Percentiles rank a stretch among this genome's conserved stretches.
These are phyloP conservation scores for Microcebus murinus DNA, from an alignment of 2,113 vertebrate species.

Conservation along the genomic window DNA sequence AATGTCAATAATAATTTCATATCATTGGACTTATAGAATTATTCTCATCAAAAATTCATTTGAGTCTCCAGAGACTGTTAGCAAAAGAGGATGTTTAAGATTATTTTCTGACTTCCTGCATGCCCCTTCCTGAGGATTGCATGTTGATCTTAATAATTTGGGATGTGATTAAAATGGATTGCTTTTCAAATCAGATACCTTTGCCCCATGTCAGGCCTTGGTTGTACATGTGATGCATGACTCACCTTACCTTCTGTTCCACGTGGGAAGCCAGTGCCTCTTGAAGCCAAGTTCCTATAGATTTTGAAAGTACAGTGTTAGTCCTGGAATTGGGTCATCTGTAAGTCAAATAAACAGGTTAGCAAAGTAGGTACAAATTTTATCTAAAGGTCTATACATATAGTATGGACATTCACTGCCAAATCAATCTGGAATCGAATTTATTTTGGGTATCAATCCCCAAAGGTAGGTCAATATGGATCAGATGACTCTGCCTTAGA, in stretches of 20 bases:
- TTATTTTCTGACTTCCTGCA: neutral
- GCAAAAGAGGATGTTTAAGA: neutral
- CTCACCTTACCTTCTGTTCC: slow-evolving; percentile 39
- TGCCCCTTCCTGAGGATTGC: neutral
- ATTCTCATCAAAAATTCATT: neutral
- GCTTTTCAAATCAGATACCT: neutral
- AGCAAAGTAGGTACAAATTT: neutral
- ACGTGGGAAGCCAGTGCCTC: neutral
- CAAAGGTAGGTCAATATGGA: neutral
- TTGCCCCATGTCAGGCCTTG: neutral
- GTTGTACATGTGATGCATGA: neutral
- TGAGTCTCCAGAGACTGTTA: neutral
- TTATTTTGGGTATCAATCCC: neutral
- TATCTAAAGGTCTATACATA: neutral
- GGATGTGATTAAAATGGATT: slow-evolving; percentile 34
- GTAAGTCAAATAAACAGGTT: slow-evolving; percentile 27
- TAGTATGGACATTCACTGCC: neutral
- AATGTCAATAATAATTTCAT: neutral
- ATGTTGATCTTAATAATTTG: neutral
- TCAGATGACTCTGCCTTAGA: neutral
- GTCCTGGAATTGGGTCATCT: neutral
- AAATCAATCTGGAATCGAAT: slow-evolving; percentile 1
- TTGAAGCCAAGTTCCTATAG: slow-evolving; percentile 37
- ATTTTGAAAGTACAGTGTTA: slow-evolving; percentile 36
- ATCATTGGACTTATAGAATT: neutral